These are phyloP conservation scores for Ylistrum balloti DNA, from an alignment of 1,140 invertebrate species.

Conservation along the genomic window DNA sequence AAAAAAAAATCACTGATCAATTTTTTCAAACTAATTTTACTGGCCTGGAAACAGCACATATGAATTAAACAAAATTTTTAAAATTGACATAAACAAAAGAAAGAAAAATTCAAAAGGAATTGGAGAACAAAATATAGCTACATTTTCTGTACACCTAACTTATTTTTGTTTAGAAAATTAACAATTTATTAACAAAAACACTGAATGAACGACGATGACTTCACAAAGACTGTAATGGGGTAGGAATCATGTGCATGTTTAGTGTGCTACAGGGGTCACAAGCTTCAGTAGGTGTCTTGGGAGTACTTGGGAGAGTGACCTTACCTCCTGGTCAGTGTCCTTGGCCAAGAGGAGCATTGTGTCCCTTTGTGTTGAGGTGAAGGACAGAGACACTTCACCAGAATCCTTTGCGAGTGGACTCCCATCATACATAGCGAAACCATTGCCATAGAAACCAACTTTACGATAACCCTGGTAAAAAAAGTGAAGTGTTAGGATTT, in stretches of 20 bases:
- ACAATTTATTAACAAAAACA: too few species aligned
- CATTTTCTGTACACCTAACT: too few species aligned
- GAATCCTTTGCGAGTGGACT: slow-evolving; percentile 86
- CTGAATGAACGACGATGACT: neutral
- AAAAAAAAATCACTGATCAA: too few species aligned
- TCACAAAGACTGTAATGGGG: neutral
- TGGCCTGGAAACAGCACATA: too few species aligned
- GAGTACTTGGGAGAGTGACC: neutral
- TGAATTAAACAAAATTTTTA: too few species aligned
- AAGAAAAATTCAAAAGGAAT: too few species aligned
- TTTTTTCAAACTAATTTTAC: too few species aligned
- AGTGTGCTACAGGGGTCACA: neutral
- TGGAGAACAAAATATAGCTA: too few species aligned
- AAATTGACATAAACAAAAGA: too few species aligned
- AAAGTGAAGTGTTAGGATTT: too few species aligned
- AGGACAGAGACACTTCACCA: slow-evolving; percentile 88
- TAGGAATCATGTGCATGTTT: neutral
- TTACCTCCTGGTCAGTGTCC: slow-evolving; percentile 62
- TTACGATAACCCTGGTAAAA: slow-evolving; percentile 84
- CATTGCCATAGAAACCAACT: slow-evolving; percentile 89
- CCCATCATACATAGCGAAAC: slow-evolving; percentile 89
- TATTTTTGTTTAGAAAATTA: too few species aligned
- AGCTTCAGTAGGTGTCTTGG: too few species aligned
- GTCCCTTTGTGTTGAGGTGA: slow-evolving; percentile 88
- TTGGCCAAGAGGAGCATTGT: slow-evolving; percentile 87